A percentile compares a stretch with the other conserved stretches of the same genome.
Evolutionary conservation across 2,888 invertebrate genomes (phyloP).

Genomic region (Amiota mariae): DNA sequence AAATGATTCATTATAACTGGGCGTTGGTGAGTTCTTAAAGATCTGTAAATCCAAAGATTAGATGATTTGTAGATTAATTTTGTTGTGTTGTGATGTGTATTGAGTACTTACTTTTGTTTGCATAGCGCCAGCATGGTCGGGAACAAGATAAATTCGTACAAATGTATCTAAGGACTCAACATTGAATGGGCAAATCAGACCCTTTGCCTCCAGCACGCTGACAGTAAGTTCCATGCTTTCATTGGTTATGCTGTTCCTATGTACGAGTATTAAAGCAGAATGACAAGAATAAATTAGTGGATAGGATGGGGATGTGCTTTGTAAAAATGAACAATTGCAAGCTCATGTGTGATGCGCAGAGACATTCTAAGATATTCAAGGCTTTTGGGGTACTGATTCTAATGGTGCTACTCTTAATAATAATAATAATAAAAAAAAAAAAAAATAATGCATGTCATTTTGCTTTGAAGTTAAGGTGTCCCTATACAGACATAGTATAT

Average conservation of each 20-base stretch:
- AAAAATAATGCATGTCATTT: no score
- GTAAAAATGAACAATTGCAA: not conserved
- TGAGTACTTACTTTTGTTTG: constrained; percentile 77
- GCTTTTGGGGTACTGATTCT: no score
- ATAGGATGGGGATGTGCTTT: not conserved
- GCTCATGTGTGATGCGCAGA: not conserved
- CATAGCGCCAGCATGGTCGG: constrained; percentile 80
- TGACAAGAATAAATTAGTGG: constrained; percentile 10
- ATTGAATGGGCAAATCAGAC: constrained; percentile 78
- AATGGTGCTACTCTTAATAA: no score
- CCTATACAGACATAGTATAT: no score
- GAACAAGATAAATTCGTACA: constrained; percentile 83
- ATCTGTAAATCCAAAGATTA: constrained; percentile 65
- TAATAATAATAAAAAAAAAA: no score
- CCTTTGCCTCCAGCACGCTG: constrained; percentile 84
- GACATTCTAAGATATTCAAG: no score
- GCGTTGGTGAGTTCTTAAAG: constrained; percentile 80
- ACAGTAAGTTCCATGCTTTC: constrained; percentile 75
- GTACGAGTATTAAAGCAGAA: not conserved
- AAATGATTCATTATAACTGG: constrained; percentile 86
- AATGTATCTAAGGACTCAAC: constrained; percentile 81
- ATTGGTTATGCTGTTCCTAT: constrained; percentile 64
- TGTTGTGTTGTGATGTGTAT: not conserved
- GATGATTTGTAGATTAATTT: not conserved
- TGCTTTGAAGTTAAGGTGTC: no score